phyloP scores from a whole-genome alignment of 2,888 invertebrate species.

The Bibio marci region DNA sequence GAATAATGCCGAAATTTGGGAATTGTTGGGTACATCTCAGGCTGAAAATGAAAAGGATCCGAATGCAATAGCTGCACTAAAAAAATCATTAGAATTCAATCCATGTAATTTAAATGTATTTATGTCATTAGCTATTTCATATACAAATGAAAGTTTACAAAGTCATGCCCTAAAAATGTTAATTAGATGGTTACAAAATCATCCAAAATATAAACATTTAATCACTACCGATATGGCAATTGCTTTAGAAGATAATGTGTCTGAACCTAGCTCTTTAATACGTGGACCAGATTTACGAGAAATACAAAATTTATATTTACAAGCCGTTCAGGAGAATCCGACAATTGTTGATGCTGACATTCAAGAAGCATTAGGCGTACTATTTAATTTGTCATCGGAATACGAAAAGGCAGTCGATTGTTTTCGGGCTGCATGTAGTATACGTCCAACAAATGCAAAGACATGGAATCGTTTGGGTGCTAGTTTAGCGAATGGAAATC shows the following conservation, averaged over 20 bases:
- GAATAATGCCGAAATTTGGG: constrained; percentile 69
- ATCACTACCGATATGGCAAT: constrained; percentile 38
- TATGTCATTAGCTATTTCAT: constrained; percentile 83
- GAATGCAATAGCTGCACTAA: constrained; percentile 78
- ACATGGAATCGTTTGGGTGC: constrained; percentile 97
- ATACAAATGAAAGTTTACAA: constrained; percentile 90
- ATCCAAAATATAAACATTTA: constrained; percentile 67
- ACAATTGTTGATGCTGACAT: constrained; percentile 69
- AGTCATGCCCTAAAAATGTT: constrained; percentile 74
- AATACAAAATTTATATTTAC: constrained; percentile 58
- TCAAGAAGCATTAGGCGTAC: constrained; percentile 84
- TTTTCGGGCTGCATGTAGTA: constrained; percentile 76
- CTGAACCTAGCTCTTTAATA: constrained; percentile 31
- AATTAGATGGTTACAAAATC: constrained; percentile 56
- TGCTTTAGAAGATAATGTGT: constrained; percentile 18
- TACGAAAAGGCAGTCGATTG: constrained; percentile 95
- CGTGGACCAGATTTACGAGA: constrained; percentile 30
- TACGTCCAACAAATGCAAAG: constrained; percentile 59
- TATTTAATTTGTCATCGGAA: constrained; percentile 88
- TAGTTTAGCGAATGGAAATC: constrained; percentile 86
- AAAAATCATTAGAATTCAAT: constrained; percentile 63
- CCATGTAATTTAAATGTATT: constrained; percentile 67
- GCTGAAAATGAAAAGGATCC: constrained; percentile 96
- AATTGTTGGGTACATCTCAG: constrained; percentile 75
- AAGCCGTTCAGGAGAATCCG: constrained; percentile 63